phyloP scores from a whole-genome alignment of 2,888 invertebrate species.

The Morinoia aosen region DNA sequence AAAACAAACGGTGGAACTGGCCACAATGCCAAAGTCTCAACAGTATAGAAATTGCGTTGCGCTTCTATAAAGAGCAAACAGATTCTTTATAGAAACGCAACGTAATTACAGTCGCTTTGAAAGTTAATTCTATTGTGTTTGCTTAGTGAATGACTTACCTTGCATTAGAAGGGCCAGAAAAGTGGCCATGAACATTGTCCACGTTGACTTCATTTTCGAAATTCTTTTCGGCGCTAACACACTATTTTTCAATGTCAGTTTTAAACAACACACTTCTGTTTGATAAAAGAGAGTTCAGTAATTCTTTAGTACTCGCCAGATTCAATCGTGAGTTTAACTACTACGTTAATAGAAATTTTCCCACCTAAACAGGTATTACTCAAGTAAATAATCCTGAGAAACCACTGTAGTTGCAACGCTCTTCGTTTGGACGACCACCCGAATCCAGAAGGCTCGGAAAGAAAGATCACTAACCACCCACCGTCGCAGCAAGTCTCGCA shows the following conservation, averaged over 20 bases:
- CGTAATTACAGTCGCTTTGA: neutral
- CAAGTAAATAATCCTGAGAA: too few relatives aligned
- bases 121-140: neutral
- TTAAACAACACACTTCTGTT: neutral
- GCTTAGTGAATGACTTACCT: constrained; percentile 17
- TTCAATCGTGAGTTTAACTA: neutral
- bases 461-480: neutral
- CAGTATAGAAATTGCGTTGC: neutral
- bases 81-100: neutral
- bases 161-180: neutral
- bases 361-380: too few relatives aligned
- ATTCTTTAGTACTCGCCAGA: neutral
- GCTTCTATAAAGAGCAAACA: neutral
- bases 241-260: neutral
- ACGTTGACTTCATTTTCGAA: neutral
- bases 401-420: neutral
- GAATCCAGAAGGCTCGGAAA: neutral
- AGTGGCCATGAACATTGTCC: neutral
- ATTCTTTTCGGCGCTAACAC: neutral
- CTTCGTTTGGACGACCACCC: neutral
- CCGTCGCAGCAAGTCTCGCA: neutral
- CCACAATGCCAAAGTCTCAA: neutral
- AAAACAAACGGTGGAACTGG: too few relatives aligned
- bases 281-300: neutral
- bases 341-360: neutral